These are phyloP conservation scores for Hartigia nigra DNA, from an alignment of 2,888 invertebrate genomes.

Conservation along the genomic window DNA sequence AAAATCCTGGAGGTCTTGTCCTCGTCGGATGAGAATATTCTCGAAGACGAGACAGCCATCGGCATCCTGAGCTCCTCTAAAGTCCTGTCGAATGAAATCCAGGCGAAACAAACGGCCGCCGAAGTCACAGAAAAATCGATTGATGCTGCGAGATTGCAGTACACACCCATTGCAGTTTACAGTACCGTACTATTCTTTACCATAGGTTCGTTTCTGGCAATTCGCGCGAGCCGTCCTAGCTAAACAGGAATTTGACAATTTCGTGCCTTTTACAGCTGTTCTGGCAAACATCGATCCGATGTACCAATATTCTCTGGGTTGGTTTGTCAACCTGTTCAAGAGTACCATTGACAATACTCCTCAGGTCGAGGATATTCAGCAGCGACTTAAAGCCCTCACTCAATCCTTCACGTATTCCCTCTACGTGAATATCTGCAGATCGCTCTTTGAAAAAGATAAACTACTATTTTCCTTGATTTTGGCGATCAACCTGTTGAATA, in stretches of 20 bases:
- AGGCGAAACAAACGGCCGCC: conserved; percentile 89
- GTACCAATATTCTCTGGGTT: conserved; percentile 95
- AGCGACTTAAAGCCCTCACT: conserved; percentile 80
- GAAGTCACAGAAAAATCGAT: conserved; percentile 92
- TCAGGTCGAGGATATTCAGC: conserved; percentile 81
- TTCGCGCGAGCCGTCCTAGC: not conserved
- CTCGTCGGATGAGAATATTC: conserved; percentile 80
- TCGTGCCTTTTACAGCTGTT: conserved; percentile 71
- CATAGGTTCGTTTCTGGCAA: conserved; percentile 71
- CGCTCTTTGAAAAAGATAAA: conserved; percentile 96
- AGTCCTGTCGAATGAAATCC: conserved; percentile 88
- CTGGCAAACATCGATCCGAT: conserved; percentile 94
- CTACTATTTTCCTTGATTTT: conserved; percentile 86
- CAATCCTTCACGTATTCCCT: conserved; percentile 90
- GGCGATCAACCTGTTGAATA: conserved; percentile 78
- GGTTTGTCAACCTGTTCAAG: conserved; percentile 93
- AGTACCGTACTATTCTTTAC: conserved; percentile 93
- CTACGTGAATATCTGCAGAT: conserved; percentile 92
- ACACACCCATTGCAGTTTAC: conserved; percentile 89
- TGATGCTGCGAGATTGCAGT: conserved; percentile 84
- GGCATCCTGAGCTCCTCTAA: conserved; percentile 89
- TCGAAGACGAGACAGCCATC: conserved; percentile 94
- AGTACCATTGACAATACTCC: conserved; percentile 88
- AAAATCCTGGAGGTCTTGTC: conserved; percentile 86
- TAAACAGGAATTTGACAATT: not conserved